phyloP scores from a whole-genome alignment of 2,113 vertebrate species.

The Mustela nigripes region DNA sequence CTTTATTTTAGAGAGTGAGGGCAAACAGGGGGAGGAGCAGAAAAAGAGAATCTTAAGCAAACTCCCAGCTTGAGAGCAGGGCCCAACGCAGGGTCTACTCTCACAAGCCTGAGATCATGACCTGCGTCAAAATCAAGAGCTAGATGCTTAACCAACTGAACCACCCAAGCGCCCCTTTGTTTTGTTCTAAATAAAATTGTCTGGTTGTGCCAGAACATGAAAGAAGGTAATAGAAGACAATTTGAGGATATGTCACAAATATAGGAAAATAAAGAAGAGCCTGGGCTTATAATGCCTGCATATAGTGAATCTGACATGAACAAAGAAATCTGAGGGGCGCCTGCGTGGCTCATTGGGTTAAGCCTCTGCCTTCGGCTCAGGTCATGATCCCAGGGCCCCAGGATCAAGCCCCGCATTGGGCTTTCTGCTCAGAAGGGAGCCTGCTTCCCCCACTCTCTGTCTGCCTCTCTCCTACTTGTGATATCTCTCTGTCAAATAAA shows the following conservation, averaged over 20 bases:
- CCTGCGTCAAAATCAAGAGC: not conserved
- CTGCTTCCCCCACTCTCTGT: too few species aligned
- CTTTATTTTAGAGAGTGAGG: not conserved
- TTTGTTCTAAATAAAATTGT: slow-evolving; percentile 38
- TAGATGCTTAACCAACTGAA: not conserved
- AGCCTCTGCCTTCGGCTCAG: too few species aligned
- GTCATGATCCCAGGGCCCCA: too few species aligned
- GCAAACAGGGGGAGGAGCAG: not conserved
- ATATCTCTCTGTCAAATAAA: too few species aligned
- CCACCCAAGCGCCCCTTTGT: not conserved
- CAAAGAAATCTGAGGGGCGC: not conserved
- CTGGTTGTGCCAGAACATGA: not conserved
- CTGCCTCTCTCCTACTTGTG: too few species aligned
- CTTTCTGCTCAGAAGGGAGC: too few species aligned
- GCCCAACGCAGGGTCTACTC: not conserved
- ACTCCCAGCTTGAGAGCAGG: not conserved
- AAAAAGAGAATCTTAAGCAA: not conserved
- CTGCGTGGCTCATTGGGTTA: too few species aligned
- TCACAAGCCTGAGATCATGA: not conserved
- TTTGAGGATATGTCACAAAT: not conserved
- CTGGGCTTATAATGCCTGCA: not conserved
- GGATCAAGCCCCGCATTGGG: too few species aligned
- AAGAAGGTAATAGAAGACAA: not conserved
- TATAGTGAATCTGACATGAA: not conserved
- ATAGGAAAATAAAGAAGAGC: not conserved